A percentile compares a stretch with the other conserved stretches of the same genome.
phyloP scores from a whole-genome alignment of 2,113 vertebrate species.

The Oplegnathus fasciatus region DNA sequence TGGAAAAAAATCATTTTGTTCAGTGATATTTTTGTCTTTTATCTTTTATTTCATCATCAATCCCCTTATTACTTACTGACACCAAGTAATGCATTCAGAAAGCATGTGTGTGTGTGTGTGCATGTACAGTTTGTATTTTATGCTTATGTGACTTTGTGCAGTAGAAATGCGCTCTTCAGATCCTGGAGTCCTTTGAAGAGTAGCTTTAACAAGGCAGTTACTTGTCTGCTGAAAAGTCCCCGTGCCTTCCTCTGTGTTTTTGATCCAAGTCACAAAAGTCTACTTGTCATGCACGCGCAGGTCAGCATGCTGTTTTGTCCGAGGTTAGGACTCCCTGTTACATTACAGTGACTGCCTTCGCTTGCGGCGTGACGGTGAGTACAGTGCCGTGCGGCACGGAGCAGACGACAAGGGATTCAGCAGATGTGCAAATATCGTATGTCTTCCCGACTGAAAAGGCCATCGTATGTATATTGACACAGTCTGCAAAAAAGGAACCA shows the following conservation, averaged over 20 bases:
- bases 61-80: not conserved
- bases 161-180: slow-evolving; percentile 17
- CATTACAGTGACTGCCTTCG: slow-evolving; percentile 30
- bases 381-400: slow-evolving; percentile 20
- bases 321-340: slow-evolving; percentile 32
- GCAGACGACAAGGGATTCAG: slow-evolving; percentile 77
- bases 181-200: not conserved
- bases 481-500: slow-evolving; percentile 73
- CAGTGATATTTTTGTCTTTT: not conserved
- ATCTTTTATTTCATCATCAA: not conserved
- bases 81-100: not conserved
- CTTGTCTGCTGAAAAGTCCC: not conserved
- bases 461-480: slow-evolving; percentile 76
- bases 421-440: slow-evolving; percentile 83
- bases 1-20: not conserved
- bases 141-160: slow-evolving; percentile 16
- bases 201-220: slow-evolving; percentile 16
- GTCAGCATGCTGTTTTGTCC: slow-evolving; percentile 18
- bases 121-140: slow-evolving; percentile 1
- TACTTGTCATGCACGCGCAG: slow-evolving; percentile 18
- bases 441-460: slow-evolving; percentile 77
- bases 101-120: slow-evolving; percentile 1
- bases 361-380: slow-evolving; percentile 11
- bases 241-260: not conserved
- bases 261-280: slow-evolving; percentile 1